Conservation (phyloP, 2,888 invertebrate genomes). For the Rhagonycha lutea region DNA sequence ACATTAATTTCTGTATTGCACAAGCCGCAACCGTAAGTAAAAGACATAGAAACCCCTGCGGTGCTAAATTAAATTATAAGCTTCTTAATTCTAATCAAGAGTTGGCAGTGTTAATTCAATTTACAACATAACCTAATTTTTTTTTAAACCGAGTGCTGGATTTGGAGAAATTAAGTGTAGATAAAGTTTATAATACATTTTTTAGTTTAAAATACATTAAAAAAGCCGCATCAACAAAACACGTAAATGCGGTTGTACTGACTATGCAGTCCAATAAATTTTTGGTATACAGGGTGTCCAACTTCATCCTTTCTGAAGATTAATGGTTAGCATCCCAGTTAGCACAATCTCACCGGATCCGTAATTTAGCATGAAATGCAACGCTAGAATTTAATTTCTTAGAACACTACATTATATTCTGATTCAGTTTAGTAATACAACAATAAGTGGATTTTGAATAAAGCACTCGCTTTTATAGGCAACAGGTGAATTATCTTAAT, state of each 20-base stretch:
- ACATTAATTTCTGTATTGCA: neutral
- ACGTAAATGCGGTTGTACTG: neutral
- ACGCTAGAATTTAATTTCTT: neutral
- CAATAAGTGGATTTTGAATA: neutral
- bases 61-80: neutral
- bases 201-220: too few relatives aligned
- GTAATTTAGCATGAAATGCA: neutral
- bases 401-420: neutral
- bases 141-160: neutral
- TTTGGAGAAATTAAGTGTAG: neutral
- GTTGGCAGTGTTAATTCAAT: neutral
- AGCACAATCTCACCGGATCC: neutral
- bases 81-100: neutral
- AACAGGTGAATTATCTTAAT: neutral
- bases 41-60: neutral
- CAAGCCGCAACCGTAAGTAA: neutral
- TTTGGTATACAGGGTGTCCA: neutral
- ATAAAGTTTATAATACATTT: too few relatives aligned
- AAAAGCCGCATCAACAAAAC: too few relatives aligned
- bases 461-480: neutral
- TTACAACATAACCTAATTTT: neutral
- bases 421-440: neutral
- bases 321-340: neutral
- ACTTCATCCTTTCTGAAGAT: neutral
- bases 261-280: neutral